Evolutionary conservation across 2,797 vertebrate species (phyloP), one percentile per base, ranked within the genome.

Genomic region (Zalophus californianus): DNA sequence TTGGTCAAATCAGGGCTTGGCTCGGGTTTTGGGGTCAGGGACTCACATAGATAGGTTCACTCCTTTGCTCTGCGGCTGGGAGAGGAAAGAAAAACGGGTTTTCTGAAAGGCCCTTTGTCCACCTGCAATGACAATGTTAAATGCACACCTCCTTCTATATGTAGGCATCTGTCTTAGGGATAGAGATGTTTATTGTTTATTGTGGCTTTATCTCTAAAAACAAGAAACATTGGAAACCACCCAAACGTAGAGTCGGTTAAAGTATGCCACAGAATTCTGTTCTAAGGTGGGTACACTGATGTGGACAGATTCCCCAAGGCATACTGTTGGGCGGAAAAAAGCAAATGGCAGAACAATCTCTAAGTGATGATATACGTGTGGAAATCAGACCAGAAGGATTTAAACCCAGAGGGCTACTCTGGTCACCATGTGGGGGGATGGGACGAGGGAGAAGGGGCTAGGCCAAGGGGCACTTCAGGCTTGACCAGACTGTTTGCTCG

Each of bases 11-110:
- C 20, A 21, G 41, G 80, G 7, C 38, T 11, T 27, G 54, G 23
- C 1, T 0, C 23, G 29, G 8, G 25, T 75, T 48, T 27, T 75
- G 72, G 72, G 72, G 72, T 50, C 52, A 8, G 73, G 13, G 68
- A 12, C n/a, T 60, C 44, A 0, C 4, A 0, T 0, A 66, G n/a
- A 0, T 0, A 66, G n/a, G n/a, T 6, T 82, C 52, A 10, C 2
- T 4, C 2, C 80, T 77, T 70, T 14, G 5, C n/a, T 48, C 2
- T 23, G 4, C 27, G 21, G 2, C 5, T 32, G 73, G 32, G 16
- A 85, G 27, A 16, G 20, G 73, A 8, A 15, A 15, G 15, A 56
- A 56, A 86, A n/a, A 29, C 60, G 10, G 77, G 5, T 48, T 86
- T 98, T 79, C 64, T 41, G 38, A 90, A 52, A 50, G 72, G 44